These are phyloP conservation scores for Trissonchulus sp. DNA, from an alignment of 2,888 invertebrate genomes.

Conservation along the genomic window DNA sequence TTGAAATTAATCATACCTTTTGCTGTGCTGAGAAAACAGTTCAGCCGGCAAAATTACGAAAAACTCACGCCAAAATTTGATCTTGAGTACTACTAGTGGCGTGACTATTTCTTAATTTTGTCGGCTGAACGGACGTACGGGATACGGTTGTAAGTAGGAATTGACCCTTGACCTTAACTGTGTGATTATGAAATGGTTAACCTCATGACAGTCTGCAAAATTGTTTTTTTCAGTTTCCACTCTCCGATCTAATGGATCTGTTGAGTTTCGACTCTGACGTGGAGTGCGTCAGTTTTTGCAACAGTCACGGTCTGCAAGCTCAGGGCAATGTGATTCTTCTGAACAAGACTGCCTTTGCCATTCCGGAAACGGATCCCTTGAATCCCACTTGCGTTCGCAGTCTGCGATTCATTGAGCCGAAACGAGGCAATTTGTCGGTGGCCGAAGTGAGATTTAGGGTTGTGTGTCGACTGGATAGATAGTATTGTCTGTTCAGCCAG, in stretches of 20 bases:
- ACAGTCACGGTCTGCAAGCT: constrained; percentile 1
- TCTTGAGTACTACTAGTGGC: no score
- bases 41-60: no score
- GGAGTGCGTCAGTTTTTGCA: constrained; percentile 14
- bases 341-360: not conserved
- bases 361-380: not conserved
- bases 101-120: no score
- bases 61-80: no score
- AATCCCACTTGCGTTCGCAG: not conserved
- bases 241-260: constrained; percentile 6
- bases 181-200: not conserved
- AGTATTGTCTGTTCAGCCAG: not conserved
- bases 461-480: no score
- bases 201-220: no score
- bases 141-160: no score
- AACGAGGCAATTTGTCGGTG: not conserved
- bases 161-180: no score
- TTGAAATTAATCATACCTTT: no score
- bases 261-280: constrained; percentile 19
- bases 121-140: no score
- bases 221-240: constrained; percentile 19
- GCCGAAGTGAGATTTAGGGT: no score
- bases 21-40: no score
- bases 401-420: constrained; percentile 3
- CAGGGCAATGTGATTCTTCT: not conserved